Conservation (phyloP, 1,140 invertebrate genomes). For the Drosophila biarmipes region DNA sequence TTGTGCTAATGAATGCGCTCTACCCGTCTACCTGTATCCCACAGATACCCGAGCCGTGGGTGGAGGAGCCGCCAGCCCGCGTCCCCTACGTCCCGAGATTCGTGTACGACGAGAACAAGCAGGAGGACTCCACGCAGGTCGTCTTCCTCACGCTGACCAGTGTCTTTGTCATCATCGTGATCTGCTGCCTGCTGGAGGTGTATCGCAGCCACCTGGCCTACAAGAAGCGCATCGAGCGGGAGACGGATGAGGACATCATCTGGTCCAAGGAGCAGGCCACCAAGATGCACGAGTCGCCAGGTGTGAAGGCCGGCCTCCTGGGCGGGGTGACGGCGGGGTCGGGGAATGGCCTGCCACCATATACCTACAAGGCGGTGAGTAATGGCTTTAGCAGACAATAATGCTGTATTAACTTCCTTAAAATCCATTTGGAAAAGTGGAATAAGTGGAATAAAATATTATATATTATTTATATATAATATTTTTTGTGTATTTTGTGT, state of each 20-base stretch:
- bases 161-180: constrained; percentile 88
- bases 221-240: constrained; percentile 88
- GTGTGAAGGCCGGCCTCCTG: constrained; percentile 59
- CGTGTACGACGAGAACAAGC: constrained; percentile 88
- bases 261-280: constrained; percentile 88
- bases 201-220: constrained; percentile 88
- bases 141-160: constrained; percentile 89
- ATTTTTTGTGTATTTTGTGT: no score
- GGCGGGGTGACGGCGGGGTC: constrained; percentile 7
- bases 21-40: background rate
- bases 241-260: constrained; percentile 89
- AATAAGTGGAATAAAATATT: background rate
- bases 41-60: constrained; percentile 89
- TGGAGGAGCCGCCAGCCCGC: constrained; percentile 91
- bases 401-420: constrained; percentile 27
- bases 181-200: constrained; percentile 88
- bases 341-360: constrained; percentile 52
- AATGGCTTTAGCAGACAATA: constrained; percentile 29
- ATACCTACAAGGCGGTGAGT: constrained; percentile 84
- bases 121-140: constrained; percentile 91
- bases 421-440: background rate
- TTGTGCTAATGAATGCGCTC: constrained; percentile 64
- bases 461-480: background rate
- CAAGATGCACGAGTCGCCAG: constrained; percentile 86
- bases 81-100: constrained; percentile 90